Evolutionary conservation across 2,888 invertebrate species (phyloP).

Genomic region (Apamea monoglypha): DNA sequence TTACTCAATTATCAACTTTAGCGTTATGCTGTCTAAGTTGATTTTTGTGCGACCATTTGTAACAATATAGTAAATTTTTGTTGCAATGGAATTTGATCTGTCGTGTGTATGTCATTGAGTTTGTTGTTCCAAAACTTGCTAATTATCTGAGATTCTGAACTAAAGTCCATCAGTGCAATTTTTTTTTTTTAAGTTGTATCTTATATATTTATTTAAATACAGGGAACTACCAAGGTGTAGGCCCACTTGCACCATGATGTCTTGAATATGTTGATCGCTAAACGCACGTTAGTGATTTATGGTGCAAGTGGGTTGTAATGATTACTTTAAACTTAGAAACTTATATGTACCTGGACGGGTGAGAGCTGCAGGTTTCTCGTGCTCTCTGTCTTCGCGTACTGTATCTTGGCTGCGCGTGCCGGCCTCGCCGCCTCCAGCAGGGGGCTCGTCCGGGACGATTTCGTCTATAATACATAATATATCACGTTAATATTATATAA

Average conservation of each 20-base stretch:
- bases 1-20: neutral
- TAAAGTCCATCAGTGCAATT: neutral
- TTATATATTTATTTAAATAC: neutral
- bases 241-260: neutral
- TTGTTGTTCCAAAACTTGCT: neutral
- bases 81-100: neutral
- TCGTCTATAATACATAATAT: constrained; percentile 74
- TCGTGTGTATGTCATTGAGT: neutral
- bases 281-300: neutral
- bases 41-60: neutral
- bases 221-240: neutral
- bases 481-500: neutral
- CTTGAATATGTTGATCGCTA: neutral
- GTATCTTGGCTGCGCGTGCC: constrained; percentile 83
- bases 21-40: neutral
- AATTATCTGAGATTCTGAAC: neutral
- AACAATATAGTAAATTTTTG: neutral
- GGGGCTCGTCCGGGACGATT: constrained; percentile 81
- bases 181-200: neutral
- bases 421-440: constrained; percentile 84
- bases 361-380: constrained; percentile 93
- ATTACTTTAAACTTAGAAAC: neutral
- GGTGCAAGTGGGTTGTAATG: neutral
- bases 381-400: constrained; percentile 90
- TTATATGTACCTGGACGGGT: constrained; percentile 91